phyloP scores from a whole-genome alignment of 92 coral and sea anemone genomes.

The Metridium senile region DNA sequence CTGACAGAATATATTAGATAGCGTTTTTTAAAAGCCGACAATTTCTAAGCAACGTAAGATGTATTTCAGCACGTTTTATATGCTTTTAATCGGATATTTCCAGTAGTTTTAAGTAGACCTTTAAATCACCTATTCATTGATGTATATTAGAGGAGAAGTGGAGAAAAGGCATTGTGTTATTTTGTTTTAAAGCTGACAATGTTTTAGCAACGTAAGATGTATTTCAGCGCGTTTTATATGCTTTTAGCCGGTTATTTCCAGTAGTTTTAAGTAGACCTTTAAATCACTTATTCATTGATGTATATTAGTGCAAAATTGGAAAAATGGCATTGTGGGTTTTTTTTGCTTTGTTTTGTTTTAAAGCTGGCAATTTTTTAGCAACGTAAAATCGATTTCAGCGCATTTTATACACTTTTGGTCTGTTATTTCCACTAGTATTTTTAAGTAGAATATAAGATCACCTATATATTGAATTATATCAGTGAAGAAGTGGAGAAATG shows the following conservation, averaged over 20 bases:
- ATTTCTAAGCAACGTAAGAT: neutral
- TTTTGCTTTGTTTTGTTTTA: too few species aligned
- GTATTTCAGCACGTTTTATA: neutral
- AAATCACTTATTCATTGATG: neutral
- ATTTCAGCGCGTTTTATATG: neutral
- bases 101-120: neutral
- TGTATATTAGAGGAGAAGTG: too few species aligned
- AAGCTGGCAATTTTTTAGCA: neutral
- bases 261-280: neutral
- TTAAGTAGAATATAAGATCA: neutral
- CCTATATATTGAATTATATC: too few species aligned
- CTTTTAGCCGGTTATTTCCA: neutral
- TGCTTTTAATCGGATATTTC: neutral
- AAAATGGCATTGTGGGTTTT: too few species aligned
- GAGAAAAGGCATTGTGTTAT: too few species aligned
- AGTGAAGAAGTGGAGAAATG: too few species aligned
- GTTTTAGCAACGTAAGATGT: neutral
- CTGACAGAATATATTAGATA: neutral
- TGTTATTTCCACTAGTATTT: neutral
- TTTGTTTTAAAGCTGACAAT: neutral
- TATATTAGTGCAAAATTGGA: too few species aligned
- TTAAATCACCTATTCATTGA: neutral
- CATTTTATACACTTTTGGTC: neutral
- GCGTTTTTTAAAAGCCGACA: neutral
- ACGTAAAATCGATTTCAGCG: neutral